Evolutionary conservation across 2,888 invertebrate species (phyloP).

Genomic region (Nowickia ferox): DNA sequence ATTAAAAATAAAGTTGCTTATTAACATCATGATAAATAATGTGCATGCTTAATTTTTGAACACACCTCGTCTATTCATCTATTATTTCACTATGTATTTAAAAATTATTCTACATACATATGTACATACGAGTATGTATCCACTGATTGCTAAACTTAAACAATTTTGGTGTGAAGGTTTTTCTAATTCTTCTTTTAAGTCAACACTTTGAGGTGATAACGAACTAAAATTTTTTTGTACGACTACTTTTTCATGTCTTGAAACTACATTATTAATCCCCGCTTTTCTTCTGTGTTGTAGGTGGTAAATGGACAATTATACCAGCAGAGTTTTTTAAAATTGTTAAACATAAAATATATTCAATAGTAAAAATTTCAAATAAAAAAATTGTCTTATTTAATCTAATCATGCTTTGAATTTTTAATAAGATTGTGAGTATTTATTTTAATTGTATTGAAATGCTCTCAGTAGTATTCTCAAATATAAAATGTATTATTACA

Average conservation of each 20-base stretch:
- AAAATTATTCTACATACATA: no score
- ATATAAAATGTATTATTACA: background rate
- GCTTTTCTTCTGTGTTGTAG: no score
- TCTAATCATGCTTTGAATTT: slow-evolving; percentile 33
- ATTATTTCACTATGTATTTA: background rate
- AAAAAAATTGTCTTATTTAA: slow-evolving; percentile 16
- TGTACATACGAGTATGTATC: no score
- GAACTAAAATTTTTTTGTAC: slow-evolving; percentile 14
- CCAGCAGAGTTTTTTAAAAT: background rate
- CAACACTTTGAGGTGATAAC: slow-evolving; percentile 3
- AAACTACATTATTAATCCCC: slow-evolving; percentile 15
- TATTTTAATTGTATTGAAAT: slow-evolving; percentile 2
- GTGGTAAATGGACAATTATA: background rate
- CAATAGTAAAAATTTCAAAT: slow-evolving; percentile 21
- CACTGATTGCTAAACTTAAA: background rate
- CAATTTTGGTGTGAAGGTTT: background rate
- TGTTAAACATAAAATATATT: slow-evolving; percentile 31
- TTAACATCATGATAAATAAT: background rate
- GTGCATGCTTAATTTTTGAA: background rate
- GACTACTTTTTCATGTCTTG: background rate
- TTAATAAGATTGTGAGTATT: background rate
- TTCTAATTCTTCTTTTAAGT: background rate
- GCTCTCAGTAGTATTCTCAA: background rate
- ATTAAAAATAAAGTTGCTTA: no score
- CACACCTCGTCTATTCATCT: background rate